Evolutionary conservation across 2,888 invertebrate species (phyloP).

Genomic region (Peribatodes rhomboidaria): DNA sequence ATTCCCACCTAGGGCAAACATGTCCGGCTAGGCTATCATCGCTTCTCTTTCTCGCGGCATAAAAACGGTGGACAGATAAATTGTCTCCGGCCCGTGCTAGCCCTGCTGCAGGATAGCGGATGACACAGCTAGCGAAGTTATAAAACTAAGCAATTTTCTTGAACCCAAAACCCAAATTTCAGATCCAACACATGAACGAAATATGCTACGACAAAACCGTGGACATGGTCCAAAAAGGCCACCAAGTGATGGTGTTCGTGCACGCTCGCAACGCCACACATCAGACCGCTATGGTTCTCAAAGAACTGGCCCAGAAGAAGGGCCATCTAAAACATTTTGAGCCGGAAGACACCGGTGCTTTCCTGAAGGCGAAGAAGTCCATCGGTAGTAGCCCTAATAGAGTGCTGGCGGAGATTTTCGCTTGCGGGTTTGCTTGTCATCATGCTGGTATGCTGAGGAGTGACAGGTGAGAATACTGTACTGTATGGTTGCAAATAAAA

Average conservation of each 20-base stretch:
- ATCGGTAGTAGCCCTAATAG: constrained; percentile 92
- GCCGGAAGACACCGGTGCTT: constrained; percentile 88
- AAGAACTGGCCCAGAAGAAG: constrained; percentile 92
- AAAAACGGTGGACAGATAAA: no score
- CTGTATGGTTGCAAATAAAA: no score
- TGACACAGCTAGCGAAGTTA: no score
- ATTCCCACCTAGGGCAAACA: no score
- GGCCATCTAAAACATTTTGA: constrained; percentile 90
- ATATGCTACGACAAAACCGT: constrained; percentile 97
- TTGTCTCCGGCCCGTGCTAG: no score
- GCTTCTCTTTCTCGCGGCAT: no score
- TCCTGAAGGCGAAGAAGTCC: constrained; percentile 89
- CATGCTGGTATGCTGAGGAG: constrained; percentile 97
- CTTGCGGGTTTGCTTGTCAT: constrained; percentile 96
- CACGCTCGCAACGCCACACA: constrained; percentile 99
- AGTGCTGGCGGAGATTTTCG: constrained; percentile 93
- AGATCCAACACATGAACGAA: constrained; percentile 94
- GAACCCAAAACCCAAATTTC: constrained; percentile 40
- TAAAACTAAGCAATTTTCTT: no score
- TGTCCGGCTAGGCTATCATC: no score
- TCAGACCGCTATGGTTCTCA: constrained; percentile 93
- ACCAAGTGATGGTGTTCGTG: constrained; percentile 99
- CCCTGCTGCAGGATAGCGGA: no score
- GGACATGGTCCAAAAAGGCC: constrained; percentile 94
- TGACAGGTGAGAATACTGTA: constrained; percentile 88